Evolutionary conservation across 2,797 vertebrate genomes (phyloP).

Genomic region (Pseudomugil tenellus): DNA sequence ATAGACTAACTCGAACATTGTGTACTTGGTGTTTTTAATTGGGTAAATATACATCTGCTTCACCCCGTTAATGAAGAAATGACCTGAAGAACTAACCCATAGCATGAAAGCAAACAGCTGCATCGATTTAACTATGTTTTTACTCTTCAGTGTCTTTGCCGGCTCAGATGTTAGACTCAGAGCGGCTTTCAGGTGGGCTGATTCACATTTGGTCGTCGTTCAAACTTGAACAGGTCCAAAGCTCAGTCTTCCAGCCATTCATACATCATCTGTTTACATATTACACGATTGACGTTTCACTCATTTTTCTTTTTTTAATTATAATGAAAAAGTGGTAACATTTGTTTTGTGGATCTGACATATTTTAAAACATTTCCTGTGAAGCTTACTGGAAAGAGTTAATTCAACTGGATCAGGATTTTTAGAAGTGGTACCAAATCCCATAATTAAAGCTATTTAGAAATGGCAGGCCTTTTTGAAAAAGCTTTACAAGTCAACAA

Average conservation of each 20-base stretch:
- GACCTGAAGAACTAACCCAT: conserved; percentile 23
- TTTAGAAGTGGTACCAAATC: neutral
- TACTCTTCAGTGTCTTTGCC: conserved; percentile 10
- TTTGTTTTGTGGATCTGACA: neutral
- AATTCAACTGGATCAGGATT: neutral
- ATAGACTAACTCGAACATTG: conserved; percentile 18
- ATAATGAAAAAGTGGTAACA: neutral
- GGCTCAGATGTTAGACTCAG: neutral
- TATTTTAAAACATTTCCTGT: neutral
- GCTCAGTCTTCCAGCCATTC: conserved; percentile 28
- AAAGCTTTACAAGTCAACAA: neutral
- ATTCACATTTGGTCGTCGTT: conserved; percentile 10
- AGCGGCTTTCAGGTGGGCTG: conserved; percentile 32
- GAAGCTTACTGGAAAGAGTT: neutral
- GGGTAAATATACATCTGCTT: conserved; percentile 22
- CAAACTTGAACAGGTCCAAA: conserved; percentile 28
- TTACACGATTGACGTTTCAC: conserved; percentile 8
- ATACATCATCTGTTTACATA: neutral
- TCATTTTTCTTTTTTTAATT: neutral
- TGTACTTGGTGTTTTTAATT: conserved; percentile 19
- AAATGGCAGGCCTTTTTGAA: conserved; percentile 6
- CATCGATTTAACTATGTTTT: neutral
- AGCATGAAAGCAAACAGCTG: neutral
- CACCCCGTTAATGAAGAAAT: conserved; percentile 25
- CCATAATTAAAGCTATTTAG: neutral